A percentile compares a stretch with the other conserved stretches of the same genome.
These are phyloP conservation scores for Epicauta chinensis DNA, from an alignment of 1,140 invertebrate species.

Conservation along the genomic window DNA sequence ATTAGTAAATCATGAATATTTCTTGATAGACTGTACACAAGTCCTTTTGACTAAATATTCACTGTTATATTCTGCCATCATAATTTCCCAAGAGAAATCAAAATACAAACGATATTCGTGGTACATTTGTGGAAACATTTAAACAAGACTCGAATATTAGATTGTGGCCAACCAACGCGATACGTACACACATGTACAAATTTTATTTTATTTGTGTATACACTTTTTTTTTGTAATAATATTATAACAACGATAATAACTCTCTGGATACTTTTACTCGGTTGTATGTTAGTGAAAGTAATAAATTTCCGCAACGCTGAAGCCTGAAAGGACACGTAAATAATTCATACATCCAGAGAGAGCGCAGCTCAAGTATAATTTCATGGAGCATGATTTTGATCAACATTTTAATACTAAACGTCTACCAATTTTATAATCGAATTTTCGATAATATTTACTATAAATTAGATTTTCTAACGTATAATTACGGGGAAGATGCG, in stretches of 20 bases:
- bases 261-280: background rate
- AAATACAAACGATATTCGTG: conserved; percentile 31
- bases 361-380: conserved; percentile 15
- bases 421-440: conserved; percentile 19
- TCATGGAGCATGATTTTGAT: conserved; percentile 21
- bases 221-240: too few relatives aligned
- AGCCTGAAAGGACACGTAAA: conserved; percentile 20
- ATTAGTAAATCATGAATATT: too few relatives aligned
- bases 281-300: background rate
- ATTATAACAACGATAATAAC: background rate
- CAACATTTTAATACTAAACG: conserved; percentile 17
- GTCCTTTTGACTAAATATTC: background rate
- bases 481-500: too few relatives aligned
- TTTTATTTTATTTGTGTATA: too few relatives aligned
- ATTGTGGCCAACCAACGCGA: conserved; percentile 1
- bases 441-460: conserved; percentile 22
- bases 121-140: conserved; percentile 32
- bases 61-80: conserved; percentile 17
- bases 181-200: conserved; percentile 7
- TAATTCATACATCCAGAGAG: too few relatives aligned
- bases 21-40: too few relatives aligned
- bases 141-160: conserved; percentile 20
- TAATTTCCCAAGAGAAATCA: conserved; percentile 34
- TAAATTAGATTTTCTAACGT: conserved; percentile 14
- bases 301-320: too few relatives aligned